phyloP scores from a whole-genome alignment of 2,797 vertebrate species.

The Crenichthys baileyi region DNA sequence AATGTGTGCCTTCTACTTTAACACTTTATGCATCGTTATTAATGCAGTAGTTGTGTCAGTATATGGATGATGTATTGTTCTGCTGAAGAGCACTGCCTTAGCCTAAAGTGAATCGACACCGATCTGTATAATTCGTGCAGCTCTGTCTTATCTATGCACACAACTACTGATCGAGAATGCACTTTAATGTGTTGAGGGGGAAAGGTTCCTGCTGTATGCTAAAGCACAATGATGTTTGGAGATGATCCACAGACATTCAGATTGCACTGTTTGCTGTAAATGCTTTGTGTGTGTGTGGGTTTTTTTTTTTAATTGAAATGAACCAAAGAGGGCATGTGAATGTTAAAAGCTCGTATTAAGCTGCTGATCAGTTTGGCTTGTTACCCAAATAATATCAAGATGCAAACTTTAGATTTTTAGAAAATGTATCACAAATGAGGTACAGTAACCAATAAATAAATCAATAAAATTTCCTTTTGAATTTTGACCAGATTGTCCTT shows the following conservation, averaged over 20 bases:
- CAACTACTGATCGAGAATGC: conserved; percentile 81
- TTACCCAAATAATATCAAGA: conserved; percentile 35
- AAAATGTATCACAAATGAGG: conserved; percentile 37
- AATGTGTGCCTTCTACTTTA: conserved; percentile 34
- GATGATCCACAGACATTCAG: conserved; percentile 32
- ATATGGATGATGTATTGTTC: conserved; percentile 4
- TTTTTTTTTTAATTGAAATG: conserved; percentile 49
- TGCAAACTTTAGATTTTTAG: conserved; percentile 30
- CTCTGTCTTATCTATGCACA: conserved; percentile 69
- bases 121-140: conserved; percentile 19
- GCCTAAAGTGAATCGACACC: conserved; percentile 13
- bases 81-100: conserved; percentile 36
- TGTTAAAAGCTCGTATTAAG: conserved; percentile 36
- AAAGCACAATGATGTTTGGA: conserved; percentile 61
- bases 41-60: background rate
- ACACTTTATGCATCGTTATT: background rate
- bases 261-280: conserved; percentile 70
- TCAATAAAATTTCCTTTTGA: conserved; percentile 58
- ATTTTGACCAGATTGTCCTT: background rate
- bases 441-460: conserved; percentile 18
- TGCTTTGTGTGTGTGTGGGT: conserved; percentile 71
- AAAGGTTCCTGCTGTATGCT: conserved; percentile 43
- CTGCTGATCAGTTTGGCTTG: conserved; percentile 13
- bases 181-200: conserved; percentile 73
- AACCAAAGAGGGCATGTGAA: conserved; percentile 77